Evolutionary conservation across 2,113 vertebrate species (phyloP).

Genomic region (Phyllopteryx taeniolatus): DNA sequence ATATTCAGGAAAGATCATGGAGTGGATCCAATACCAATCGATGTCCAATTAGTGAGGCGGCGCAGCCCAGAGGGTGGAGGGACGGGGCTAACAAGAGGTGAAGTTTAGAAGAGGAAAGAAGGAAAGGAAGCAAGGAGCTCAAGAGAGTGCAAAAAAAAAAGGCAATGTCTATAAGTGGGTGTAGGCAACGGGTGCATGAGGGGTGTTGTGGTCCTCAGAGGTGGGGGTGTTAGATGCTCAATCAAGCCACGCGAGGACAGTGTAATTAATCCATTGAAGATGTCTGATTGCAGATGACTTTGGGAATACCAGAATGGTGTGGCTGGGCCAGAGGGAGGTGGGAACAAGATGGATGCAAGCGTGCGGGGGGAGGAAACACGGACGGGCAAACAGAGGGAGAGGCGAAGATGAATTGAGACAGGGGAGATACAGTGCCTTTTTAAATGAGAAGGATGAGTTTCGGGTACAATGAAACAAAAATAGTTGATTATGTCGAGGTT

Average conservation of each 20-base stretch:
- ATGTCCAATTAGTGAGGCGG: slow-evolving; percentile 72
- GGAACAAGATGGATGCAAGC: slow-evolving; percentile 64
- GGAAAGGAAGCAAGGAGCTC: slow-evolving; percentile 7
- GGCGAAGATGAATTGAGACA: slow-evolving; percentile 65
- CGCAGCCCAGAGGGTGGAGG: slow-evolving; percentile 20
- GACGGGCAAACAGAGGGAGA: slow-evolving; percentile 59
- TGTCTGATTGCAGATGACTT: slow-evolving; percentile 80
- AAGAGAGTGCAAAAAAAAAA: slow-evolving; percentile 35
- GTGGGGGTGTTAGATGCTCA: slow-evolving; percentile 65
- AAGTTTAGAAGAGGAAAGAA: slow-evolving; percentile 19
- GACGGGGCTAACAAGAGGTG: slow-evolving; percentile 34
- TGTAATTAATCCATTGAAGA: slow-evolving; percentile 79
- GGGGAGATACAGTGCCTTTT: slow-evolving; percentile 63
- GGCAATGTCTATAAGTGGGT: slow-evolving; percentile 41
- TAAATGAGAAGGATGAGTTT: slow-evolving; percentile 71
- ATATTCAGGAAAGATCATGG: slow-evolving; percentile 73
- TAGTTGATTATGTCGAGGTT: slow-evolving; percentile 52
- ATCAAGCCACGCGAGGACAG: slow-evolving; percentile 69
- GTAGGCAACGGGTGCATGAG: slow-evolving; percentile 42
- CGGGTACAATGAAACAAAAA: slow-evolving; percentile 44
- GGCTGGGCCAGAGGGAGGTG: slow-evolving; percentile 40
- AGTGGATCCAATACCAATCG: slow-evolving; percentile 59
- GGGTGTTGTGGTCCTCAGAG: slow-evolving; percentile 44
- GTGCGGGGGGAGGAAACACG: slow-evolving; percentile 48
- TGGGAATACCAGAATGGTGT: slow-evolving; percentile 64